Percentiles rank a stretch among this genome's conserved stretches.
Conservation (phyloP, 2,113 vertebrate species). For the Bos indicus region DNA sequence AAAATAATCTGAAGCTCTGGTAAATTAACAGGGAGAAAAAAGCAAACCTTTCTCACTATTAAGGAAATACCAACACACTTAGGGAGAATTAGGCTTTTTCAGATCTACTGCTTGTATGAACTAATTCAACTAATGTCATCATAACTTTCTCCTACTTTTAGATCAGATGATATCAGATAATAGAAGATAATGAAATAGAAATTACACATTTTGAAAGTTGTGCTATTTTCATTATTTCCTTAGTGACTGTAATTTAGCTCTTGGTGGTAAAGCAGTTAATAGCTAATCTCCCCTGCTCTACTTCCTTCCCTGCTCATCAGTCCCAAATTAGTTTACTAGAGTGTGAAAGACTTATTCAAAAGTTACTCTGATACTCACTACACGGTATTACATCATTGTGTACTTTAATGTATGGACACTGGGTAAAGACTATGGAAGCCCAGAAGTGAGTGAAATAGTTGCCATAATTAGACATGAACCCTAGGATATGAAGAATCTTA, state of each 20-base stretch:
- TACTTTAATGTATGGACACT: background rate
- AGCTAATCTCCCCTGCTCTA: background rate
- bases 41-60: background rate
- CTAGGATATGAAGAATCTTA: background rate
- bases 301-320: background rate
- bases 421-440: background rate
- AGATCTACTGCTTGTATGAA: background rate
- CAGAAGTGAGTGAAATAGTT: background rate
- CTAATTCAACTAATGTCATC: background rate
- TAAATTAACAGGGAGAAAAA: background rate
- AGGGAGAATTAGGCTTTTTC: background rate
- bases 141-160: background rate
- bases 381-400: background rate
- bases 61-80: background rate
- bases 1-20: background rate
- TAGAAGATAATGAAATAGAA: background rate
- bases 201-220: background rate
- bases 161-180: background rate
- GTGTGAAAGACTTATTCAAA: background rate
- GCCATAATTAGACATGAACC: background rate
- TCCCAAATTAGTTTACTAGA: background rate
- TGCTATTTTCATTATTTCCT: background rate
- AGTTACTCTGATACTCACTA: background rate
- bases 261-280: background rate
- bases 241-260: background rate